These are phyloP conservation scores for Pseudococcus longispinus DNA, from an alignment of 2,888 invertebrate species.

Conservation along the genomic window DNA sequence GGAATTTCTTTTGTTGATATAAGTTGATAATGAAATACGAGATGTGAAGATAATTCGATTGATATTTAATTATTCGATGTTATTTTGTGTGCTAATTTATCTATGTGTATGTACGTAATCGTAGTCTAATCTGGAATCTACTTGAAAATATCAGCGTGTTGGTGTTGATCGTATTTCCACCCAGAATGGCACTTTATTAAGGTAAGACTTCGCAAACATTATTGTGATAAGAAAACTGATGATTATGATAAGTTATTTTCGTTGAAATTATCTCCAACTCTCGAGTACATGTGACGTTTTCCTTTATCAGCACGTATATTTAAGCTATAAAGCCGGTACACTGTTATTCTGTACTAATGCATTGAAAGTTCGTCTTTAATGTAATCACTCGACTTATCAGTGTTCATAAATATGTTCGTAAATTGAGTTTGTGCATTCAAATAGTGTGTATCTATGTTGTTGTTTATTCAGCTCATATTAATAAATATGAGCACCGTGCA, in stretches of 20 bases:
- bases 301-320: not conserved
- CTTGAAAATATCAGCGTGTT: not conserved
- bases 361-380: not conserved
- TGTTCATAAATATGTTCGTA: not conserved
- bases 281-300: not conserved
- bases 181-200: not conserved
- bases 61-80: not conserved
- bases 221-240: slow-evolving; percentile 16
- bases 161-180: not conserved
- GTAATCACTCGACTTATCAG: not conserved
- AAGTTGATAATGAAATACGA: not conserved
- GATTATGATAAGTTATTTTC: slow-evolving; percentile 2
- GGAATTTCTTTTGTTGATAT: too few relatives aligned
- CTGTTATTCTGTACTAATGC: not conserved
- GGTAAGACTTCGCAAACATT: not conserved
- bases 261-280: not conserved
- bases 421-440: not conserved
- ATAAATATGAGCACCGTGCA: not conserved
- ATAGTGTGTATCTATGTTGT: not conserved
- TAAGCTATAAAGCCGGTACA: not conserved
- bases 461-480: not conserved
- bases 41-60: not conserved
- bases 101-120: not conserved
- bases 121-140: not conserved
- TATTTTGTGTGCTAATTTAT: not conserved